Percentiles rank a stretch among this genome's conserved stretches.
Conservation (phyloP, 2,797 vertebrate genomes). For the Danio tinwini region DNA sequence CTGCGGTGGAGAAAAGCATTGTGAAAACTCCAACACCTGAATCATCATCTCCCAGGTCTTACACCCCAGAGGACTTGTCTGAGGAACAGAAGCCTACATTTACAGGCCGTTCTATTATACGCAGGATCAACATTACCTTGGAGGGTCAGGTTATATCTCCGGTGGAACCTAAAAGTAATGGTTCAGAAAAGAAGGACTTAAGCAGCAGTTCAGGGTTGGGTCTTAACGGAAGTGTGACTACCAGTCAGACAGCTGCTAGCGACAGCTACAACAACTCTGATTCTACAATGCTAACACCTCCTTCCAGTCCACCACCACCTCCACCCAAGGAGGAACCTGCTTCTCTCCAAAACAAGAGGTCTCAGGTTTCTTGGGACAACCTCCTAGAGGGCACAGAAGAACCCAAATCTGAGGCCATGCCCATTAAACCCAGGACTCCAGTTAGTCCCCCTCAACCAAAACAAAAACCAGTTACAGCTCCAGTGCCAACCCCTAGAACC, state of each 20-base stretch:
- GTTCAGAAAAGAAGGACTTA: slow-evolving; percentile 82
- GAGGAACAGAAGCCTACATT: slow-evolving; percentile 79
- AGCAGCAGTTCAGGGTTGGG: slow-evolving; percentile 93
- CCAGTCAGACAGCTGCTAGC: slow-evolving; percentile 84
- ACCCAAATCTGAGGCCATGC: slow-evolving; percentile 54
- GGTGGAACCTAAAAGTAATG: slow-evolving; percentile 76
- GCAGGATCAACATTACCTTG: slow-evolving; percentile 82
- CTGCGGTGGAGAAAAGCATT: slow-evolving; percentile 73
- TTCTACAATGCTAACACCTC: slow-evolving; percentile 94
- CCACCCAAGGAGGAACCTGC: slow-evolving; percentile 93
- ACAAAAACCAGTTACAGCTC: slow-evolving; percentile 59
- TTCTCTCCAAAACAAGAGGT: slow-evolving; percentile 80
- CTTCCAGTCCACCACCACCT: slow-evolving; percentile 94
- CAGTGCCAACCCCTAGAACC: slow-evolving; percentile 46
- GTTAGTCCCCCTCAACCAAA: slow-evolving; percentile 68
- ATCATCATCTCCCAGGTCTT: slow-evolving; percentile 70
- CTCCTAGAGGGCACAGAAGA: slow-evolving; percentile 67
- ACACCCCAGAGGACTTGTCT: slow-evolving; percentile 65
- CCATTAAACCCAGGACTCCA: slow-evolving; percentile 62
- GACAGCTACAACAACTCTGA: slow-evolving; percentile 91
- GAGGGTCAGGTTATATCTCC: slow-evolving; percentile 85
- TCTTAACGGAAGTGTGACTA: slow-evolving; percentile 87
- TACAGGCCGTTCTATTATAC: slow-evolving; percentile 79
- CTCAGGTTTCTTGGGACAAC: slow-evolving; percentile 81
- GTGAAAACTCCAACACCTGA: slow-evolving; percentile 66